These are phyloP conservation scores for Nicator chloris DNA, from an alignment of 2,113 vertebrate species.

Conservation along the genomic window DNA sequence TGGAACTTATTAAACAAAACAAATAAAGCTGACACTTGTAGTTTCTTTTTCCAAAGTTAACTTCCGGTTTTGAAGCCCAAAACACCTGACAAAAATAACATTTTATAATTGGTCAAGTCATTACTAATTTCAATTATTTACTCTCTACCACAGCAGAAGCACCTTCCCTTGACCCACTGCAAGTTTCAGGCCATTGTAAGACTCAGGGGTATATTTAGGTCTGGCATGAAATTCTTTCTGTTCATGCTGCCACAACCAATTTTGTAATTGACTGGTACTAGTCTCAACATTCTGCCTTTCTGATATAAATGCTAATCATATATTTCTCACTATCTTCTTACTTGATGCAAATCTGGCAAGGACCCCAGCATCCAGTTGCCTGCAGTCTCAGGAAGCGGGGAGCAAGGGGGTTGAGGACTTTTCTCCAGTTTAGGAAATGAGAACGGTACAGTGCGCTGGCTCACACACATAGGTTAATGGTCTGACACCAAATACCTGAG, in stretches of 20 bases:
- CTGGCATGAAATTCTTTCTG: background rate
- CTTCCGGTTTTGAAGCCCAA: background rate
- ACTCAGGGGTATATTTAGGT: background rate
- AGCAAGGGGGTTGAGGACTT: background rate
- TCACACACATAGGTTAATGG: constrained; percentile 25
- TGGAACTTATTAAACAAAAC: background rate
- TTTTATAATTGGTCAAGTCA: background rate
- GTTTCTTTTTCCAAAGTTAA: background rate
- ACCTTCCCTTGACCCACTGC: background rate
- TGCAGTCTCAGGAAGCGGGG: background rate
- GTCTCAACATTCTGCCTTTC: background rate
- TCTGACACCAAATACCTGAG: constrained; percentile 36
- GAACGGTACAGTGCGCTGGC: background rate
- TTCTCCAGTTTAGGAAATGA: background rate
- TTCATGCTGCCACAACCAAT: background rate
- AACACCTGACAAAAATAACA: background rate
- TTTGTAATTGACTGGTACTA: background rate
- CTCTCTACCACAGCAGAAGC: background rate
- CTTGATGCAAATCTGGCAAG: background rate
- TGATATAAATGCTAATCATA: constrained; percentile 7
- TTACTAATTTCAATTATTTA: background rate
- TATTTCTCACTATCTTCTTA: background rate
- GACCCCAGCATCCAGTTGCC: background rate
- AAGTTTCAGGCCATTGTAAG: background rate
- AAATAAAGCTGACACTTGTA: background rate